These are phyloP conservation scores for Castor canadensis DNA, from an alignment of 2,113 vertebrate genomes.

Conservation along the genomic window DNA sequence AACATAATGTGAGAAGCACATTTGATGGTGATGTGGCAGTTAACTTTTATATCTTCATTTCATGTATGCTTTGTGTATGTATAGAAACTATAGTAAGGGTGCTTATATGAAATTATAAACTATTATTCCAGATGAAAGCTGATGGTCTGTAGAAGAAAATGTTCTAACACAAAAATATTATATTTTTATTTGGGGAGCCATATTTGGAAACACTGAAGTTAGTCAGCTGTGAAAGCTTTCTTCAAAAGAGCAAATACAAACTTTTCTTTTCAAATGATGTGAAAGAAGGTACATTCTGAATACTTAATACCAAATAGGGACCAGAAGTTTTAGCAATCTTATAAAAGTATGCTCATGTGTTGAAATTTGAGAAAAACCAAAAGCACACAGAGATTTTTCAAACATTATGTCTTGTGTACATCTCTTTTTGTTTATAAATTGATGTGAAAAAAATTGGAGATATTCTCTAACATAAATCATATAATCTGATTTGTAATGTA, in stretches of 20 bases:
- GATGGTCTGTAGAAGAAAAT: background rate
- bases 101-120: background rate
- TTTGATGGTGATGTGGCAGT: background rate
- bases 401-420: too few species aligned
- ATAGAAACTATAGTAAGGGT: background rate
- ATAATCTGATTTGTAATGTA: too few species aligned
- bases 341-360: background rate
- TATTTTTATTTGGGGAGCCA: background rate
- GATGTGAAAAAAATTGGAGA: too few species aligned
- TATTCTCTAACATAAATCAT: too few species aligned
- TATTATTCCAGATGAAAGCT: background rate
- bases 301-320: background rate
- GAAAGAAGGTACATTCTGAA: background rate
- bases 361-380: background rate
- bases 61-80: background rate
- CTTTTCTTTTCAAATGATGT: background rate
- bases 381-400: too few species aligned
- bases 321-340: background rate
- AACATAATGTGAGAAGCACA: background rate
- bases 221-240: background rate
- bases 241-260: background rate
- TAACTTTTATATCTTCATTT: background rate
- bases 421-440: too few species aligned
- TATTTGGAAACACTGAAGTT: conserved; percentile 27
- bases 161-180: background rate